These are phyloP conservation scores for Microplitis manilae DNA, from an alignment of 2,888 invertebrate species.

Conservation along the genomic window DNA sequence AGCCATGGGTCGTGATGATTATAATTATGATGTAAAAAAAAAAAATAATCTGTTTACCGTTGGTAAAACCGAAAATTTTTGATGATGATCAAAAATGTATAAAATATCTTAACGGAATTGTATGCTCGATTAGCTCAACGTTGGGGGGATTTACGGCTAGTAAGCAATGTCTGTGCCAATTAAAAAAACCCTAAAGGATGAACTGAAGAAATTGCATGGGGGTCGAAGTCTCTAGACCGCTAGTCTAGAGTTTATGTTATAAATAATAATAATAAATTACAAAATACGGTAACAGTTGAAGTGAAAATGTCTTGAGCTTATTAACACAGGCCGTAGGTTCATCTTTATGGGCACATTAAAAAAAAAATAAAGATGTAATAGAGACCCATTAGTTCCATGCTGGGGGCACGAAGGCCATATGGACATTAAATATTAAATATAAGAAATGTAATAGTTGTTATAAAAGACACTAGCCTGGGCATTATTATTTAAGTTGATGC, in stretches of 20 bases:
- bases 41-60: not conserved
- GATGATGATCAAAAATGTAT: not conserved
- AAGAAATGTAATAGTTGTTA: constrained; percentile 8
- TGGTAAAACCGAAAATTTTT: not conserved
- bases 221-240: not conserved
- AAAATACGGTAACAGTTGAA: not conserved
- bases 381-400: constrained; percentile 65
- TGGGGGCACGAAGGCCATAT: constrained; percentile 66
- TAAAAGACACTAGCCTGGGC: constrained; percentile 47
- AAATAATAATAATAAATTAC: not conserved
- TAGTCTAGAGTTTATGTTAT: not conserved
- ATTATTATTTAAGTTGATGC: not conserved
- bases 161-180: constrained; percentile 2
- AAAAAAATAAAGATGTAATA: constrained; percentile 48
- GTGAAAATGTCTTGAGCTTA: not conserved
- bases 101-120: constrained; percentile 22
- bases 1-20: no score
- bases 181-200: not conserved
- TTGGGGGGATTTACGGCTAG: constrained; percentile 24
- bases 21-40: not conserved
- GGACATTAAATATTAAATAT: constrained; percentile 40
- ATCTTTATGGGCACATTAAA: constrained; percentile 5
- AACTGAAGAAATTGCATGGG: not conserved
- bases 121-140: constrained; percentile 34
- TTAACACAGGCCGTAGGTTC: not conserved